These are phyloP conservation scores for Hassar affinis DNA, from an alignment of 2,113 vertebrate genomes.

Conservation along the genomic window DNA sequence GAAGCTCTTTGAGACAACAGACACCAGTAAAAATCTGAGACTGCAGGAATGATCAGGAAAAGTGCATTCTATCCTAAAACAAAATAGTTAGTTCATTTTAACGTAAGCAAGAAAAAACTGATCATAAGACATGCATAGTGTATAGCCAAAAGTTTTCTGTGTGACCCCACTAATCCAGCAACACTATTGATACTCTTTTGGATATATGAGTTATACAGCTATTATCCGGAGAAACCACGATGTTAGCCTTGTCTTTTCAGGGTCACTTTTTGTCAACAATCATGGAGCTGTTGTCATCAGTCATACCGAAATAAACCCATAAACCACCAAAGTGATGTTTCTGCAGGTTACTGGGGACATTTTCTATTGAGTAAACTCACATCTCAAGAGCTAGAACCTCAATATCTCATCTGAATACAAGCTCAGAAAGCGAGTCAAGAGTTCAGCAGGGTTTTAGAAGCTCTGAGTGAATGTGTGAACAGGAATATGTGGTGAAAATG, in stretches of 20 bases:
- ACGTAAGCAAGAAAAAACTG: background rate
- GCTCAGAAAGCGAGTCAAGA: background rate
- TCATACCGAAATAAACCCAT: background rate
- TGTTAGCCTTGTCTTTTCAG: background rate
- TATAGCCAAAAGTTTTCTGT: background rate
- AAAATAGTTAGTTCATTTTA: background rate
- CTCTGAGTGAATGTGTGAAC: background rate
- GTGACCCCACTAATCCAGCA: conserved; percentile 12
- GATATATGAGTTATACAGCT: background rate
- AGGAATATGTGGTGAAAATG: background rate
- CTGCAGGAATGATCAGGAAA: background rate
- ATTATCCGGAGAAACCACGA: background rate
- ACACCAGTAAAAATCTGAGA: background rate
- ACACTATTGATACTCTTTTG: conserved; percentile 24
- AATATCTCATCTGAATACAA: background rate
- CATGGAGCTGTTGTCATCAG: conserved; percentile 2
- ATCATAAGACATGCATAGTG: background rate
- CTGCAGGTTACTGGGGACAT: background rate
- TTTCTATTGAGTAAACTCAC: background rate
- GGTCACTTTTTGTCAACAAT: background rate
- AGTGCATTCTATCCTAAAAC: background rate
- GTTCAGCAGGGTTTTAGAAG: background rate
- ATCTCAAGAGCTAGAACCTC: background rate
- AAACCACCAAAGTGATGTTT: background rate
- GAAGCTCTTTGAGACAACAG: conserved; percentile 68